Conservation (phyloP, 1,140 invertebrate species). For the Drosophila repleta region DNA sequence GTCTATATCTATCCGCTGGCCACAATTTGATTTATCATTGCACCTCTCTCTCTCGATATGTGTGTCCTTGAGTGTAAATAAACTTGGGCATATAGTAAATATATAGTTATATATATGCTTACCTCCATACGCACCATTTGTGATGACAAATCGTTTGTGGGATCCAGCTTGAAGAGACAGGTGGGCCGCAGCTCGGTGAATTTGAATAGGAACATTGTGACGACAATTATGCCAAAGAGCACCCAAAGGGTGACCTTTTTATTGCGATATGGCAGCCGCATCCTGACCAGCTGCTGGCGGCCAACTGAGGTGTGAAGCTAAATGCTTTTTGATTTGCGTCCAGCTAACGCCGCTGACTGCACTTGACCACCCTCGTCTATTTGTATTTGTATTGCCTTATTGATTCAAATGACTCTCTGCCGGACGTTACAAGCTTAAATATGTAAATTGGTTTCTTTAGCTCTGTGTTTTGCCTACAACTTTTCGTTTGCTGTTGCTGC, state of each 20-base stretch:
- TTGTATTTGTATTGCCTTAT: constrained; percentile 37
- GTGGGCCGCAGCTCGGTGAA: constrained; percentile 82
- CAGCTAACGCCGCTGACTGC: neutral
- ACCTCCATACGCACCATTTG: constrained; percentile 81
- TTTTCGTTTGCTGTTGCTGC: constrained; percentile 55
- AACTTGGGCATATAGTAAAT: constrained; percentile 17
- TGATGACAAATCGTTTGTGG: constrained; percentile 58
- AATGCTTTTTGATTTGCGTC: constrained; percentile 23
- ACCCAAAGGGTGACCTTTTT: constrained; percentile 82
- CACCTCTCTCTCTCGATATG: neutral
- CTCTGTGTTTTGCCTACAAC: constrained; percentile 37
- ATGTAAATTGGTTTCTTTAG: constrained; percentile 75
- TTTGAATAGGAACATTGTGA: constrained; percentile 83
- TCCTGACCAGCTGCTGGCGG: constrained; percentile 39
- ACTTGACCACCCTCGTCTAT: constrained; percentile 26
- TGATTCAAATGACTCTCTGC: constrained; percentile 14
- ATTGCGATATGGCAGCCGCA: constrained; percentile 82
- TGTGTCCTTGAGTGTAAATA: constrained; percentile 42
- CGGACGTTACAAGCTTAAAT: constrained; percentile 54
- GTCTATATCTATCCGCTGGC: constrained; percentile 7
- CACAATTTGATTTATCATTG: constrained; percentile 50
- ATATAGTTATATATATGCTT: constrained; percentile 36
- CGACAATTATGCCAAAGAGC: constrained; percentile 75
- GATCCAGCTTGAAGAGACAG: constrained; percentile 78
- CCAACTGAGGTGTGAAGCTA: constrained; percentile 23